Conservation (phyloP, 2,797 vertebrate genomes). For the Neosilurus hyrtlii region DNA sequence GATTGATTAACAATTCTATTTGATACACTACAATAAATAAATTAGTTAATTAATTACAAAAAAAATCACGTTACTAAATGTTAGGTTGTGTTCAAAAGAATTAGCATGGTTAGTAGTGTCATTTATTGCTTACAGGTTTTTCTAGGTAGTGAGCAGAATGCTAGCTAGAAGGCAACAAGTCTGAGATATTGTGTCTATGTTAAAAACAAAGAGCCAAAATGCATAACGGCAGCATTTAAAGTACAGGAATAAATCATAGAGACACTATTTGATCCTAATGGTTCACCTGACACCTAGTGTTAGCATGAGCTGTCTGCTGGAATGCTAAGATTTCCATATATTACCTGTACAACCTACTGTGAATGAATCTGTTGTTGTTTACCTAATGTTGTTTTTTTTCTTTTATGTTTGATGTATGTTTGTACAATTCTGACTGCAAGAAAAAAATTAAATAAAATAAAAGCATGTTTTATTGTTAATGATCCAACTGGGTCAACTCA, state of each 20-base stretch:
- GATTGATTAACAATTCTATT: background rate
- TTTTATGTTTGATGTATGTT: background rate
- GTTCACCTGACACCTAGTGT: background rate
- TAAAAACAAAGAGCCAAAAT: background rate
- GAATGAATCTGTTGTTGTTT: background rate
- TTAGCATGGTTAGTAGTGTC: background rate
- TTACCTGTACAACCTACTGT: background rate
- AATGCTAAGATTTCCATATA: background rate
- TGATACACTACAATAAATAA: background rate
- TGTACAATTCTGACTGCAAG: background rate
- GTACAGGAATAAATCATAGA: background rate
- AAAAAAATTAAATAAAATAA: background rate
- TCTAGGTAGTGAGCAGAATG: background rate
- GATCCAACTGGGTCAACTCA: constrained; percentile 36
- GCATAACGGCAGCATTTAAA: background rate
- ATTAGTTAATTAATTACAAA: too few species aligned
- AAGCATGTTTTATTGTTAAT: background rate
- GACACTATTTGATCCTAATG: background rate
- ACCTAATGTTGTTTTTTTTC: background rate
- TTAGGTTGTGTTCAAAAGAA: background rate
- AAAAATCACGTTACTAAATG: background rate
- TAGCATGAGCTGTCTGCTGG: background rate
- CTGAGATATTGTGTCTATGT: background rate
- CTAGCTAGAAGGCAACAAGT: too few species aligned
- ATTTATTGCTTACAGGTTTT: background rate